Percentiles rank a stretch among this genome's conserved stretches.
Conservation (phyloP, 2,888 invertebrate species). For the Rhamnusium bicolor region DNA sequence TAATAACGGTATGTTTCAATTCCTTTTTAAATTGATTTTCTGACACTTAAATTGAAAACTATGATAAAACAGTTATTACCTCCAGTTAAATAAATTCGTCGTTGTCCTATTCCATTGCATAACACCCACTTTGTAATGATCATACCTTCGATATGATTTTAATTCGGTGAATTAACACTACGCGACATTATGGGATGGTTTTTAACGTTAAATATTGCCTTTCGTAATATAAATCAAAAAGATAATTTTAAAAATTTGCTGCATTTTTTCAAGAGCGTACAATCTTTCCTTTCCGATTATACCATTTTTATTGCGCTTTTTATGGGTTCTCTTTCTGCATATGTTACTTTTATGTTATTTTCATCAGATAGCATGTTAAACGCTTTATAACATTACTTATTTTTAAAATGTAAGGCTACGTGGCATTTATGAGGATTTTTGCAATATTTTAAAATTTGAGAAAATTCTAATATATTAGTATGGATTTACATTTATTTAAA, state of each 20-base stretch:
- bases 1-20: no score
- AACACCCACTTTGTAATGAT: neutral
- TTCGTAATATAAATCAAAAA: constrained; percentile 8
- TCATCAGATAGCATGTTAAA: neutral
- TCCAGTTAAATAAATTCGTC: no score
- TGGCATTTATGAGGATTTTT: neutral
- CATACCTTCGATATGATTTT: neutral
- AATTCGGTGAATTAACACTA: neutral
- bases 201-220: constrained; percentile 1
- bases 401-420: neutral
- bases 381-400: neutral
- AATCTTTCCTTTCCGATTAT: constrained; percentile 15
- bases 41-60: no score
- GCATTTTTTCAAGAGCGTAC: constrained; percentile 6
- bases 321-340: neutral
- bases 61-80: no score
- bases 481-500: neutral
- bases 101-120: neutral
- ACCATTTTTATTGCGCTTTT: constrained; percentile 16
- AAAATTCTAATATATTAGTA: neutral
- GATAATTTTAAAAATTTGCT: constrained; percentile 15
- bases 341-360: constrained; percentile 4
- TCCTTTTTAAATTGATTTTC: no score
- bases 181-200: neutral
- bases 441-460: neutral